Base-by-base conservation (phyloP, 2,888 invertebrate genomes). In the Latrodectus elegans region DNA sequence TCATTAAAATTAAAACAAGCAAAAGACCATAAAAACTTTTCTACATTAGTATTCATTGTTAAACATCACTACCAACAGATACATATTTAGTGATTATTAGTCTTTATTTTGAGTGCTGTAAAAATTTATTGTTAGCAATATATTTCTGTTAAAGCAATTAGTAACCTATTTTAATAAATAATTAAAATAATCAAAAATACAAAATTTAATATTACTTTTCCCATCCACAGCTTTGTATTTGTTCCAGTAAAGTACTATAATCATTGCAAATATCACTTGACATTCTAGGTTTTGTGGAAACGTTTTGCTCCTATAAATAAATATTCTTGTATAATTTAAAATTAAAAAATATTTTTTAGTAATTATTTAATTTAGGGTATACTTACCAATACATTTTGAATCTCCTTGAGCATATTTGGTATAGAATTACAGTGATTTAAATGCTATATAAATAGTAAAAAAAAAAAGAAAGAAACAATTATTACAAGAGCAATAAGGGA, bases 151-250 rank as follows among this genome's bases (percentile, higher is more conserved):
- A 38, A 22, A 17, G 15, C 38, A 17, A 15, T 22, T 15, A 70
- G 4, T 17, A 53, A 15, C 26, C n/a, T 55, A 78, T 52, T 53
- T 6, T 4, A 77, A 38, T 38, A 65, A 65, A 67, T 64, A 22
- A 14, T 68, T 60, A 53, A 26, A 26, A n/a, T 49, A 60, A 38
- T 38, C 4, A 38, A 38, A 38, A 6, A 38, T 38, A 38, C 38
- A 38, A 38, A 38, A 2, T 38, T 38, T 38, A 38, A 38, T 26
- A 79, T 64, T 73, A 87, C 86, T 81, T 87, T n/a, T 81, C 77
- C 86, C 86, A 87, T 17, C 86, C 86, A 81, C 81, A 81, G 12
- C 17, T 60, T 55, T 87, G 86, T 12, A 87, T 51, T 38, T 87
- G 86, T 52, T 87, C 77, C n/a, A 87, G 72, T 12, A 87, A 72